Evolutionary conservation across 2,797 vertebrate species (phyloP).

Genomic region (Moxostoma hubbsi): DNA sequence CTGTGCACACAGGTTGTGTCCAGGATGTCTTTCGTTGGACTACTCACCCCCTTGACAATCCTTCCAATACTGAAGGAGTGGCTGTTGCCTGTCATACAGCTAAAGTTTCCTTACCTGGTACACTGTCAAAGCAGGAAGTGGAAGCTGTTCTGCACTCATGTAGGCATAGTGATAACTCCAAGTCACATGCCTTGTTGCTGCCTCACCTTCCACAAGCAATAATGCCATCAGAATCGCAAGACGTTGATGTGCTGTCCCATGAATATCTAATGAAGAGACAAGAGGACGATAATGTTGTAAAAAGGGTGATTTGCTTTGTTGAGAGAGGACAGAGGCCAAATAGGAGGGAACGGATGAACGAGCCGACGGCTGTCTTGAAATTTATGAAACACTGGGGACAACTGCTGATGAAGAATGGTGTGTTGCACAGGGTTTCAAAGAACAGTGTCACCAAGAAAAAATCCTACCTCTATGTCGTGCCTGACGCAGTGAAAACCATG

Average conservation of each 20-base stretch:
- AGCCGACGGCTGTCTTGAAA: background rate
- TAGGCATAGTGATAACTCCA: background rate
- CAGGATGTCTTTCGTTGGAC: too few species aligned
- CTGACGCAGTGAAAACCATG: background rate
- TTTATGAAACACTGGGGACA: conserved; percentile 7
- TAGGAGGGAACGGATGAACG: conserved; percentile 5
- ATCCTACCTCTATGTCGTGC: conserved; percentile 28
- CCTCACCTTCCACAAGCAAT: too few species aligned
- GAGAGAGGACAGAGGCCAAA: background rate
- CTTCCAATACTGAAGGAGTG: background rate
- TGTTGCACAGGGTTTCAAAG: conserved; percentile 7
- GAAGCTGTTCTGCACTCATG: background rate
- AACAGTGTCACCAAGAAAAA: background rate
- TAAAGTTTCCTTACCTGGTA: background rate
- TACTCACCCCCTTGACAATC: background rate
- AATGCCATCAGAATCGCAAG: too few species aligned
- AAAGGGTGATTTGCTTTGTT: conserved; percentile 17
- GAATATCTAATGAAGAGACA: too few species aligned
- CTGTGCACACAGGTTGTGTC: too few species aligned
- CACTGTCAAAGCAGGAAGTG: conserved; percentile 7
- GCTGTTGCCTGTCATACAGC: background rate
- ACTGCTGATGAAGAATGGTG: background rate
- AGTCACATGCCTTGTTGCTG: conserved; percentile 23
- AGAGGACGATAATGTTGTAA: background rate
- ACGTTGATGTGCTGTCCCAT: too few species aligned